Evolutionary conservation across 2,113 vertebrate genomes (phyloP).

Genomic region (Datnioides undecimradiatus): DNA sequence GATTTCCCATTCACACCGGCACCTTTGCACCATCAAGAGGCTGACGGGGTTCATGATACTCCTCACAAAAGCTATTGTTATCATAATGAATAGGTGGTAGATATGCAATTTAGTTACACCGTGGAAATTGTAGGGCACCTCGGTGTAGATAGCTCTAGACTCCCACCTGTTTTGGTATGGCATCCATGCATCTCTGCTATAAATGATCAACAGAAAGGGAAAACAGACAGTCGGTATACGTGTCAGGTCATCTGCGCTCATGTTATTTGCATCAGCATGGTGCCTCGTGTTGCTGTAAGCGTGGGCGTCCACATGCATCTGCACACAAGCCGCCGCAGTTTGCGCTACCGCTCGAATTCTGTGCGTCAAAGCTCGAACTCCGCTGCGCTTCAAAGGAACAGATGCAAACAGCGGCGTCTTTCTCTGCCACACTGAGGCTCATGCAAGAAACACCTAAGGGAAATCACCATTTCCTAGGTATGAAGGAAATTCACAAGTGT

Average conservation of each 20-base stretch:
- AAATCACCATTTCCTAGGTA: neutral
- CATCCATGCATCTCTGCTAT: neutral
- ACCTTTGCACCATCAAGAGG: conserved; percentile 2
- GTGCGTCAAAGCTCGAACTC: neutral
- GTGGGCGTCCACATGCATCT: neutral
- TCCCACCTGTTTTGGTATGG: neutral
- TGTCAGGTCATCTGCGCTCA: neutral
- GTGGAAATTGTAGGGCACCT: conserved; percentile 23
- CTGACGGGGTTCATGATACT: conserved; percentile 33
- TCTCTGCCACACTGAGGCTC: no score
- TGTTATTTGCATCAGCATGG: neutral
- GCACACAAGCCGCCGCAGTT: no score
- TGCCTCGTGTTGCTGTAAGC: neutral
- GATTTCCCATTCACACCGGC: neutral
- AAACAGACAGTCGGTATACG: neutral
- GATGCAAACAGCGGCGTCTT: neutral
- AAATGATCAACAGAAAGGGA: neutral
- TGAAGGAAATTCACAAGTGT: neutral
- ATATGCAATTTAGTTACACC: conserved; percentile 28
- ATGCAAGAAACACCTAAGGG: neutral
- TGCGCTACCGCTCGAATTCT: neutral
- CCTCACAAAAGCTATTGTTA: conserved; percentile 37
- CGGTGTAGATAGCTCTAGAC: conserved; percentile 5
- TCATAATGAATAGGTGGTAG: conserved; percentile 41
- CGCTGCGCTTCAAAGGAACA: neutral